Base-by-base conservation (phyloP, 2,113 vertebrate species). In the Pavo muticus region DNA sequence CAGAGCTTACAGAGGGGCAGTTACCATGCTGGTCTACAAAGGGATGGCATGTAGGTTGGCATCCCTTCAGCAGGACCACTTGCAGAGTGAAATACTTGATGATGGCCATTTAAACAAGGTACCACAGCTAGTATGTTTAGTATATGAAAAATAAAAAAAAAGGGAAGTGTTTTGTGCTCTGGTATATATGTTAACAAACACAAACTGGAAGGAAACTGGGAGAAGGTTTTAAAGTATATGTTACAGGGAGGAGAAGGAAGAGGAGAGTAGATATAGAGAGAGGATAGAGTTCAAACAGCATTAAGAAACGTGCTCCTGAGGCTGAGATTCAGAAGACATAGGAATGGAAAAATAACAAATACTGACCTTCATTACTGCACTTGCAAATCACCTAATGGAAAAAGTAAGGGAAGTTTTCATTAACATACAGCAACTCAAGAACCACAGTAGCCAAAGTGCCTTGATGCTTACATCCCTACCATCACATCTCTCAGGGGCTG, bases 321-420 rank as follows among this genome's bases (percentile, higher is more conserved):
- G 40, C 23, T 4, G 35, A 76, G 6, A 73, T 16, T 75, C 8
- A 47, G 29, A 5, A 52, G 25, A 48, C 1, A 1, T 0, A 84
- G 24, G 6, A 78, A 93, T 0, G 0, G 5, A 90, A 75, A 35
- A 25, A 9, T 8, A 35, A 35, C 40, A 68, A 57, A 44, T 27
- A 97, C 97, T 88, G 81, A 98, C 98, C 98, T 98, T 98, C 94
- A 56, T 14, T 78, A 27, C 96, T 97, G 57, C 86, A 95, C 69
- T 82, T 98, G 94, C 96, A 97, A 95, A 98, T 97, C 59, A 97
- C 90, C 98, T 99, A 96, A 90, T n/a, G 57, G n/a, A 73, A 95
- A 87, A 76, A 75, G 30, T 10, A 91, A 86, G 70, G 42, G 64
- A 89, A 95, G 54, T 24, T 30, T 83, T 74, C 9, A 0, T 92